These are phyloP conservation scores for Lonchura striata DNA, from an alignment of 2,113 vertebrate species.

Conservation along the genomic window DNA sequence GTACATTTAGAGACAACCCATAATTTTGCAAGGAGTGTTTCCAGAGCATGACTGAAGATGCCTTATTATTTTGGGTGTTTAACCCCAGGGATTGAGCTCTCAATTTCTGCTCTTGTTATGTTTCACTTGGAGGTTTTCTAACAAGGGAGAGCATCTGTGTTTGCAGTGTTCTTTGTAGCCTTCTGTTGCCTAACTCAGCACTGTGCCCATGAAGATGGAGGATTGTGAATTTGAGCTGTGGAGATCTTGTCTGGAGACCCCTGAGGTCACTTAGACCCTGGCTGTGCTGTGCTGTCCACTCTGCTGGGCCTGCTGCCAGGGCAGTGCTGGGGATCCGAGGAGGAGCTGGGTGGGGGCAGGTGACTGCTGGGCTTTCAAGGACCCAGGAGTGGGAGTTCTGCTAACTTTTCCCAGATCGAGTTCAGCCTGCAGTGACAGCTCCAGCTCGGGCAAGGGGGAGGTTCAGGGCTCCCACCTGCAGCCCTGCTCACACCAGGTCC, in stretches of 20 bases:
- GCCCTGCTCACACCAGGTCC: neutral
- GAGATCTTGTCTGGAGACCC: neutral
- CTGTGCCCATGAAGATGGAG: fast-evolving
- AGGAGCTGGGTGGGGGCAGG: neutral
- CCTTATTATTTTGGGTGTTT: neutral
- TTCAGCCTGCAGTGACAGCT: neutral
- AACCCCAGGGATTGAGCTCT: neutral
- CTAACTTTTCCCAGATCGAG: neutral
- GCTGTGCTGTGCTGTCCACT: neutral
- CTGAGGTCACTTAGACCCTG: neutral
- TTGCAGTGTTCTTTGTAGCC: neutral
- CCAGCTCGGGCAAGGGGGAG: neutral
- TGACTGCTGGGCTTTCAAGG: neutral
- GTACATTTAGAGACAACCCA: neutral
- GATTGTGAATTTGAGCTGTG: neutral
- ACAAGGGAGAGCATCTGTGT: neutral
- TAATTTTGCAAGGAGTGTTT: neutral
- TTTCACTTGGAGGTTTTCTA: neutral
- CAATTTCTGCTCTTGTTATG: fast-evolving
- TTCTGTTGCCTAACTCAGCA: neutral
- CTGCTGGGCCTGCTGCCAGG: neutral
- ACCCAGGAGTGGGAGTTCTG: fast-evolving
- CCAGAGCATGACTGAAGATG: neutral
- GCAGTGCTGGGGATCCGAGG: neutral
- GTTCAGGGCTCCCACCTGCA: neutral